A percentile compares a stretch with the other conserved stretches of the same genome.
Conservation (phyloP, 2,888 invertebrate genomes). For the Sacculina carcini region DNA sequence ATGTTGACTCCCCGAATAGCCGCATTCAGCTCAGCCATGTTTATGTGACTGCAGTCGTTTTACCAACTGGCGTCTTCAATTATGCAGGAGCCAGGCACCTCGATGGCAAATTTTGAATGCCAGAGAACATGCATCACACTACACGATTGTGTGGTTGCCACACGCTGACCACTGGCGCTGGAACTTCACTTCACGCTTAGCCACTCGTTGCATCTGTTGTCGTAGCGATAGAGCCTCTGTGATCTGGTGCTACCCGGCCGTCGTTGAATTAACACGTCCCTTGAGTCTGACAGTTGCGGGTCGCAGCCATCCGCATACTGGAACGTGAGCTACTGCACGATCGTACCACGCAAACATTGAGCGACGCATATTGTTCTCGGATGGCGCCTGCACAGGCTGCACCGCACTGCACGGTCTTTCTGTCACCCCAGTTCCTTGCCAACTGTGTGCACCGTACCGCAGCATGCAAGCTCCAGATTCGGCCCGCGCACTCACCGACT, state of each 20-base stretch:
- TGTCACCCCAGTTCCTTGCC: neutral
- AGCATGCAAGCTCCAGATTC: neutral
- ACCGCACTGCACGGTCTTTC: too few species aligned
- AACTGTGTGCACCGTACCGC: neutral
- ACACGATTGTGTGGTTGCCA: neutral
- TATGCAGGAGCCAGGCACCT: neutral
- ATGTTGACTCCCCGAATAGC: neutral
- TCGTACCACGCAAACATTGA: constrained; percentile 2
- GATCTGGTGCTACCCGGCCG: neutral
- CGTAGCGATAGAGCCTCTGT: neutral
- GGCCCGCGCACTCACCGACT: neutral
- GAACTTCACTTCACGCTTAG: too few species aligned
- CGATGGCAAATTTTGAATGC: neutral
- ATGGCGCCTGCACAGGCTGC: neutral
- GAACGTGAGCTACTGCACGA: neutral
- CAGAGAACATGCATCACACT: neutral
- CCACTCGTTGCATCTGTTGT: too few species aligned
- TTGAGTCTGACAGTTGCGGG: neutral
- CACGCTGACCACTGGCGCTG: too few species aligned
- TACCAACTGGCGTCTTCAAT: constrained; percentile 3
- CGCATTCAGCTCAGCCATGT: neutral
- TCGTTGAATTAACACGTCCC: neutral
- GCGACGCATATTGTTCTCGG: neutral
- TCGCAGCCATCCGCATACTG: constrained; percentile 5
- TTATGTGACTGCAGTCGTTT: constrained; percentile 3